phyloP scores from a whole-genome alignment of 2,888 invertebrate genomes.

The Lasioglossum lativentre region DNA sequence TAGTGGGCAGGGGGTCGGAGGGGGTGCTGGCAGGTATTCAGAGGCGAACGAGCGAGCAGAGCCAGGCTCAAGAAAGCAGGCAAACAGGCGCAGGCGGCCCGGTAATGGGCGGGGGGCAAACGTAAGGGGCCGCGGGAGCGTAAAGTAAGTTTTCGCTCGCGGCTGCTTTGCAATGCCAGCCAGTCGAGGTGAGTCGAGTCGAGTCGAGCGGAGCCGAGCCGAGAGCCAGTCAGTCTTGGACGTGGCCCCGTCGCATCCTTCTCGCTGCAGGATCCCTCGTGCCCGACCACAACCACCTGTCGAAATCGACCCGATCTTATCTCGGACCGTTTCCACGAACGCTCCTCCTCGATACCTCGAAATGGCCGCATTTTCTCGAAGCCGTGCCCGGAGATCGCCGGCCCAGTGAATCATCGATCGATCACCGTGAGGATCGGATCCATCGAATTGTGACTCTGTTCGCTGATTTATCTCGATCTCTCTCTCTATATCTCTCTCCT shows the following conservation, averaged over 20 bases:
- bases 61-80: slow-evolving; percentile 68
- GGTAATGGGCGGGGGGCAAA: slow-evolving; percentile 51
- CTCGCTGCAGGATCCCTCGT: slow-evolving; percentile 63
- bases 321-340: slow-evolving; percentile 16
- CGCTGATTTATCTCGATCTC: neutral
- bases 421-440: neutral
- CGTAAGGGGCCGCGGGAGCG: slow-evolving; percentile 65
- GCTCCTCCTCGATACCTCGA: slow-evolving; percentile 26
- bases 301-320: slow-evolving; percentile 38
- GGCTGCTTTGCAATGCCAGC: slow-evolving; percentile 64
- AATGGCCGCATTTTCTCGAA: slow-evolving; percentile 49
- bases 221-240: slow-evolving; percentile 63
- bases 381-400: neutral
- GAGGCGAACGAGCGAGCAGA: slow-evolving; percentile 46
- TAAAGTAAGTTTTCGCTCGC: slow-evolving; percentile 70
- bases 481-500: neutral
- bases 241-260: slow-evolving; percentile 70
- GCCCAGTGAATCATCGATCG: slow-evolving; percentile 40
- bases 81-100: slow-evolving; percentile 51
- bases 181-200: slow-evolving; percentile 60
- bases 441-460: neutral
- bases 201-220: slow-evolving; percentile 53
- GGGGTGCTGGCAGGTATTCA: slow-evolving; percentile 46
- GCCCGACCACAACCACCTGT: slow-evolving; percentile 48
- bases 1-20: neutral